These are phyloP conservation scores for Schizopygopsis pylzovi DNA, from an alignment of 2,797 vertebrate genomes.

Conservation along the genomic window DNA sequence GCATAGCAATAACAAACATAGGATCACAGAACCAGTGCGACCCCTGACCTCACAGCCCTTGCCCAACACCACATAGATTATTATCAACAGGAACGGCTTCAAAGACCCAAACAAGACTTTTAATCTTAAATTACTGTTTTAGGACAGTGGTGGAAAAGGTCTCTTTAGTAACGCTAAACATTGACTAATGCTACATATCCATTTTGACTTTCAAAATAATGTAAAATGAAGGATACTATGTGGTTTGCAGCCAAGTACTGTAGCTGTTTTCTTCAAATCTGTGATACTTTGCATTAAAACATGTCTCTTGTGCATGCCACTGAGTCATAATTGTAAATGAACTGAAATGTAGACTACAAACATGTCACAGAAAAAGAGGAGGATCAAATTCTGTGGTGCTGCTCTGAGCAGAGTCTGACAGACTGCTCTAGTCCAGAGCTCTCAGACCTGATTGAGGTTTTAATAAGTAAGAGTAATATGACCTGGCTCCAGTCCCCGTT, in stretches of 20 bases:
- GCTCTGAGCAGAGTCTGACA: constrained; percentile 44
- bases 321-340: constrained; percentile 47
- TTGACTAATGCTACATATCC: constrained; percentile 11
- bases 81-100: constrained; percentile 65
- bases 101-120: constrained; percentile 31
- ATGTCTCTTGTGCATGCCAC: constrained; percentile 30
- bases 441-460: constrained; percentile 64
- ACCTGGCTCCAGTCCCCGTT: constrained; percentile 61
- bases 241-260: not conserved
- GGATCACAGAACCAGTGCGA: constrained; percentile 75
- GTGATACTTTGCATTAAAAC: constrained; percentile 44
- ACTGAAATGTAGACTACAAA: constrained; percentile 45
- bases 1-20: constrained; percentile 83
- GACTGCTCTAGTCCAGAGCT: constrained; percentile 55
- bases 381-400: constrained; percentile 57
- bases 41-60: constrained; percentile 74
- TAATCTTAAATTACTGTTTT: not conserved
- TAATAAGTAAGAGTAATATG: constrained; percentile 63
- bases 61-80: constrained; percentile 68
- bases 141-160: not conserved
- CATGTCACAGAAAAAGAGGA: constrained; percentile 54
- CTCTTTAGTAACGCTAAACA: constrained; percentile 18
- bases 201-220: not conserved
- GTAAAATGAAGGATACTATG: not conserved
- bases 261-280: constrained; percentile 34